phyloP scores from a whole-genome alignment of 2,797 vertebrate genomes.

The Microctenopoma steveboyesi region DNA sequence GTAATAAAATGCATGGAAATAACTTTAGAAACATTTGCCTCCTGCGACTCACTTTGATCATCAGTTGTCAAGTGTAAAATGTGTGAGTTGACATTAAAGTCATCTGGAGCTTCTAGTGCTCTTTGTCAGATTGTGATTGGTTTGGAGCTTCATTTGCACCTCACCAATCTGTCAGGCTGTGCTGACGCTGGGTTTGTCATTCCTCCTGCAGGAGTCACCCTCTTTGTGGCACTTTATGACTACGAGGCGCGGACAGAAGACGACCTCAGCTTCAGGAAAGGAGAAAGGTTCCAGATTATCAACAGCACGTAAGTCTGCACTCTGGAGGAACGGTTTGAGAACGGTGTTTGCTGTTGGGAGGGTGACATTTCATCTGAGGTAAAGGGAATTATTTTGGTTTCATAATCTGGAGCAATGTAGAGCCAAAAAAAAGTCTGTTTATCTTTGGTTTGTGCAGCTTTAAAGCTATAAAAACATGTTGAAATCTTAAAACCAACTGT shows the following conservation, averaged over 20 bases:
- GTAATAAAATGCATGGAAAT: too few relatives aligned
- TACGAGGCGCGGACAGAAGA: constrained; percentile 97
- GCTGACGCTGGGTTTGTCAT: constrained; percentile 37
- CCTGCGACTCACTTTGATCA: not conserved
- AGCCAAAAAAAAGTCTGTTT: constrained; percentile 22
- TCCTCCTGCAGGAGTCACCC: constrained; percentile 89
- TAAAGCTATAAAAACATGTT: constrained; percentile 16
- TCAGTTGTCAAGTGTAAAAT: not conserved
- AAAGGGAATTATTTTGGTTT: constrained; percentile 25
- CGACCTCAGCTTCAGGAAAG: constrained; percentile 97
- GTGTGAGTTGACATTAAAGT: not conserved
- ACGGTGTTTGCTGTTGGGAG: constrained; percentile 12
- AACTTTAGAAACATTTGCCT: too few relatives aligned
- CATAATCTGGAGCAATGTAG: not conserved
- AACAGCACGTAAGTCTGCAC: constrained; percentile 93
- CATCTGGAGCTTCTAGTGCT: constrained; percentile 2
- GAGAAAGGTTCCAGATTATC: constrained; percentile 96
- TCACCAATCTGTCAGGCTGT: constrained; percentile 22
- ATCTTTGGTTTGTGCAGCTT: constrained; percentile 5
- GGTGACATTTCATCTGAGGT: constrained; percentile 12
- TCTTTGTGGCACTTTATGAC: constrained; percentile 98
- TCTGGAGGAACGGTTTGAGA: not conserved
- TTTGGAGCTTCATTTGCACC: constrained; percentile 31
- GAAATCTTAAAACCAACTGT: not conserved
- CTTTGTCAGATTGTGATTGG: not conserved